Evolutionary conservation across 2,797 vertebrate genomes (phyloP), one percentile per base, ranked within the genome.

Genomic region (Sebastes oblongus): DNA sequence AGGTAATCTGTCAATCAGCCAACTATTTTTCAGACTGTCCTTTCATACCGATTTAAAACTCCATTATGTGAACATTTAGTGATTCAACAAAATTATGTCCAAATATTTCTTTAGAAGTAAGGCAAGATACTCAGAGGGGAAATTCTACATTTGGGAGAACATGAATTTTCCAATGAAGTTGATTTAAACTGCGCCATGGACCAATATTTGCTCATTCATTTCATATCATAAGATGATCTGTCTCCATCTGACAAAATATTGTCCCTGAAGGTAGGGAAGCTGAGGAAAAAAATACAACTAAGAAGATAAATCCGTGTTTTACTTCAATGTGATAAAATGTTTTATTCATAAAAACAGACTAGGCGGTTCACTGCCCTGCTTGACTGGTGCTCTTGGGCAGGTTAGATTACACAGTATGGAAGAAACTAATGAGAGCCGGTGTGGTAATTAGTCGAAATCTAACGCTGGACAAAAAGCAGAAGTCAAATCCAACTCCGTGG

Each of bases 201-300:
- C 52, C 39, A 65, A 61, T 59, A 73, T 66, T 59, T 68, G 8
- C 61, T 66, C 5, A 56, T 82, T 82, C 60, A 77, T 77, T 83
- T 83, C 12, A 36, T 60, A 77, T 79, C 5, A 55, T 13, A 36
- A 72, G 30, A 78, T 42, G 32, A 6, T 72, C 71, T 25, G 46
- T 39, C 52, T 72, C 27, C 18, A 46, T 80, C 64, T 82, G 68
- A 68, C 30, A 66, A 78, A 85, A 77, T 52, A 58, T 34, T 10
- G 24, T 50, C 29, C 60, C 52, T 0, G 1, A 27, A 39, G 56
- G 34, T 8, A 14, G 24, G 6, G 14, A 46, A 62, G 39, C 18
- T 59, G 32, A 39, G 68, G 34, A 65, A 46, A 22, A 30, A 52
- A 46, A 32, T 2, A 54, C 22, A 22, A 42, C n/a, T 50, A 25